A percentile compares a stretch with the other conserved stretches of the same genome.
Conservation (phyloP, 2,888 invertebrate genomes). For the Graphium colonna region DNA sequence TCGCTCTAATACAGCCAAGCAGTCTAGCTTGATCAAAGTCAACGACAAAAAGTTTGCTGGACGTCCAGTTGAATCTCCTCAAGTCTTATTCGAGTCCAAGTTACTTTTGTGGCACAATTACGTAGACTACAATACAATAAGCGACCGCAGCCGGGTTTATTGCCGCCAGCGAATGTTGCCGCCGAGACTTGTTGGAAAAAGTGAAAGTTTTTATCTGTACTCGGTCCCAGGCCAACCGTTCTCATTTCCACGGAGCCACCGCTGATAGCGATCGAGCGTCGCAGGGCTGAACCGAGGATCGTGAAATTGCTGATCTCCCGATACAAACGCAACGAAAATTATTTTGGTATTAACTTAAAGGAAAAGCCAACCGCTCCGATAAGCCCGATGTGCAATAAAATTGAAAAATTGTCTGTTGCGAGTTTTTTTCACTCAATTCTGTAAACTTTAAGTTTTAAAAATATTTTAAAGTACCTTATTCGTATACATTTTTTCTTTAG, state of each 20-base stretch:
- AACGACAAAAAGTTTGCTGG: too few relatives aligned
- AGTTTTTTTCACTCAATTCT: too few relatives aligned
- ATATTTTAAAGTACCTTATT: too few relatives aligned
- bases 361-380: not conserved
- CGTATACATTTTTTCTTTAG: too few relatives aligned
- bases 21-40: too few relatives aligned
- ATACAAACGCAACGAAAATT: slow-evolving; percentile 25
- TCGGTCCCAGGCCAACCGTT: slow-evolving; percentile 64
- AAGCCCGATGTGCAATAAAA: slow-evolving; percentile 2
- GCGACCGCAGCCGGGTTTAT: slow-evolving; percentile 60
- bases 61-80: slow-evolving; percentile 3
- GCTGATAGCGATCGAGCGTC: slow-evolving; percentile 61
- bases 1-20: too few relatives aligned
- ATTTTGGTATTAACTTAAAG: not conserved
- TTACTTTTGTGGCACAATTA: slow-evolving; percentile 18
- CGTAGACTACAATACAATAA: slow-evolving; percentile 60
- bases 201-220: slow-evolving; percentile 75
- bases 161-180: slow-evolving; percentile 60
- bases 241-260: slow-evolving; percentile 66
- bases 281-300: slow-evolving; percentile 50
- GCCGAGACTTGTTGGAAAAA: slow-evolving; percentile 67
- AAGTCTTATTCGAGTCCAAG: not conserved
- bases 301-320: slow-evolving; percentile 46
- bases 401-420: not conserved
- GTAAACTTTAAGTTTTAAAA: too few relatives aligned